Conservation (phyloP, 2,113 vertebrate species). For the Calonectris borealis region DNA sequence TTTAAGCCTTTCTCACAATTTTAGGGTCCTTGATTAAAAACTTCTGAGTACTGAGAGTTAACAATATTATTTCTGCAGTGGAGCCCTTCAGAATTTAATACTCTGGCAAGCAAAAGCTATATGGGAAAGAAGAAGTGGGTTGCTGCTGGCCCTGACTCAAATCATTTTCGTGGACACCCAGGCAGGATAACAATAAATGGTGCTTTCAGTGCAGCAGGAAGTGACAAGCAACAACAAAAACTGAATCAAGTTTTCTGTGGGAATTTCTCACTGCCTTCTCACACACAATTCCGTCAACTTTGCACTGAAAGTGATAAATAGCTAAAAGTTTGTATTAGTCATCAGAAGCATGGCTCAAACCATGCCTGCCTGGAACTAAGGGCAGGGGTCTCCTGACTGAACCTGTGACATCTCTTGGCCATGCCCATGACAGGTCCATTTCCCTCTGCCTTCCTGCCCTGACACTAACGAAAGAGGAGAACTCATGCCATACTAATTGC, state of each 20-base stretch:
- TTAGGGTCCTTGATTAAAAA: not conserved
- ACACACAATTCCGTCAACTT: not conserved
- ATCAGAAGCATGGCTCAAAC: not conserved
- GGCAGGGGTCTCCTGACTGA: not conserved
- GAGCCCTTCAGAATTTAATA: not conserved
- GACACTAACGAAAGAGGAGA: not conserved
- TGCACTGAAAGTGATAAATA: not conserved
- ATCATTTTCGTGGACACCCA: not conserved
- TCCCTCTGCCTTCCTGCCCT: not conserved
- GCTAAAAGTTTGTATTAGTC: not conserved
- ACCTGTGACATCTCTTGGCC: not conserved
- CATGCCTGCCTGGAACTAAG: not conserved
- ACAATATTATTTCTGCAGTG: not conserved
- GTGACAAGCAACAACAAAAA: not conserved
- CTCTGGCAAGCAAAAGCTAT: not conserved
- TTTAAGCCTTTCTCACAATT: not conserved
- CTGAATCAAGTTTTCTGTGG: not conserved
- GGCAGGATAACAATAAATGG: not conserved
- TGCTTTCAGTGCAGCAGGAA: not conserved
- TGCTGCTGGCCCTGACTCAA: not conserved
- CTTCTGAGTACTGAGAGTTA: not conserved
- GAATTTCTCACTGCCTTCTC: not conserved
- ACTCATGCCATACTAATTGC: not conserved
- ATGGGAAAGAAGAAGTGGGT: not conserved
- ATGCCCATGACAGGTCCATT: not conserved